Conservation (phyloP, 2,113 vertebrate species). For the Pollachius pollachius region DNA sequence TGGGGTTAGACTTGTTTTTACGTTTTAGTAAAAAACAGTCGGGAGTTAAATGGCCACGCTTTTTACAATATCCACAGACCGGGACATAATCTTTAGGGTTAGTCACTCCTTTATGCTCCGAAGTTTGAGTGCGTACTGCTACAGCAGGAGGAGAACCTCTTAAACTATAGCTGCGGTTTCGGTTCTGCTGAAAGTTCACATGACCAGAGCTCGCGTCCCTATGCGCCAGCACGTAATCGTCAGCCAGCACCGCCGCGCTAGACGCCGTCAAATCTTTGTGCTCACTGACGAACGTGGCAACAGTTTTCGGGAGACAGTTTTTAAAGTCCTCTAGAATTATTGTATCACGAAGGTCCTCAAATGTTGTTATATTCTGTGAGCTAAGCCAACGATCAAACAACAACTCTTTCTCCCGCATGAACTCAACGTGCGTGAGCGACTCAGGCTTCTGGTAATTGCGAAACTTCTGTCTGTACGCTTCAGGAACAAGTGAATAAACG, state of each 20-base stretch:
- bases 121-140: too few species aligned
- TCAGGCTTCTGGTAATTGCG: neutral
- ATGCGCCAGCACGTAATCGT: neutral
- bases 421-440: neutral
- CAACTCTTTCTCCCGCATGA: neutral
- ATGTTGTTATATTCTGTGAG: neutral
- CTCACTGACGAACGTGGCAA: neutral
- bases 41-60: neutral
- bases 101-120: too few species aligned
- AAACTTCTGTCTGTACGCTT: conserved; percentile 2
- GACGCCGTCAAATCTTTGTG: neutral
- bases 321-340: neutral
- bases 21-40: neutral
- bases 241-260: neutral
- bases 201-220: neutral
- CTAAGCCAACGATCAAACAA: conserved; percentile 8
- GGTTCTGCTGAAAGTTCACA: too few species aligned
- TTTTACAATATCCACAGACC: neutral
- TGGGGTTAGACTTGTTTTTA: too few species aligned
- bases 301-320: neutral
- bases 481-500: neutral
- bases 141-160: too few species aligned
- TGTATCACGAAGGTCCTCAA: neutral
- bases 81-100: too few species aligned
- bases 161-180: too few species aligned